Evolutionary conservation across 2,797 vertebrate species (phyloP), one percentile per base, ranked within the genome.

Genomic region (Uromys caudimaculatus): DNA sequence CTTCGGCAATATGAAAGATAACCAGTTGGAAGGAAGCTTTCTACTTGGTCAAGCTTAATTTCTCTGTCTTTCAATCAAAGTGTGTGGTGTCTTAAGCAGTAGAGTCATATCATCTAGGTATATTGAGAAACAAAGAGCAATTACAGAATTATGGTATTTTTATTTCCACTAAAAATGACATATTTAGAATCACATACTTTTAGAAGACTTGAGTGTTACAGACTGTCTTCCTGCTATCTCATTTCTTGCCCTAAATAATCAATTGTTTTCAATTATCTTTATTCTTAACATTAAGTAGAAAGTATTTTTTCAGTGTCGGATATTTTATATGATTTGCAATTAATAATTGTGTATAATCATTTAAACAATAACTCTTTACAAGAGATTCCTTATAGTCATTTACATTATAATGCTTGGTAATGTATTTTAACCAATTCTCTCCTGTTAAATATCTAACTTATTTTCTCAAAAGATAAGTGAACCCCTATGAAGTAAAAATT

Each of bases 371-470:
- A 82, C 58, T 90, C 75, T 79, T 44, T 64, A 10, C 71, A 64
- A 88, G 23, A 93, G 93, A 94, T 1, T 67, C 62, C 69, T 73
- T 71, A 73, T 21, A 94, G 44, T 29, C 6, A 56, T 79, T 95
- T 73, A 27, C n/a, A 69, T 86, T 89, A 50, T 69, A 83, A 23
- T 78, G 38, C 27, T 94, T 50, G 77, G 50, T n/a, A 52, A 73
- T 50, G 13, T 29, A 56, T 67, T 52, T 81, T 82, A 29, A 83
- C 87, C 7, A 44, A 95, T 89, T 93, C 29, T 83, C 24, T 86
- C 56, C n/a, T 82, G 27, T 86, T 93, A 38, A 24, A 81, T 91
- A 78, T 94, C 91, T 78, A 85, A 95, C 19, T 90, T 90, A 81
- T 89, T 90, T 71, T 41, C 6, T 79, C 54, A 95, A 35, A 94